These are phyloP conservation scores for Thalassarche chlororhynchos DNA, from an alignment of 2,113 vertebrate genomes.

Conservation along the genomic window DNA sequence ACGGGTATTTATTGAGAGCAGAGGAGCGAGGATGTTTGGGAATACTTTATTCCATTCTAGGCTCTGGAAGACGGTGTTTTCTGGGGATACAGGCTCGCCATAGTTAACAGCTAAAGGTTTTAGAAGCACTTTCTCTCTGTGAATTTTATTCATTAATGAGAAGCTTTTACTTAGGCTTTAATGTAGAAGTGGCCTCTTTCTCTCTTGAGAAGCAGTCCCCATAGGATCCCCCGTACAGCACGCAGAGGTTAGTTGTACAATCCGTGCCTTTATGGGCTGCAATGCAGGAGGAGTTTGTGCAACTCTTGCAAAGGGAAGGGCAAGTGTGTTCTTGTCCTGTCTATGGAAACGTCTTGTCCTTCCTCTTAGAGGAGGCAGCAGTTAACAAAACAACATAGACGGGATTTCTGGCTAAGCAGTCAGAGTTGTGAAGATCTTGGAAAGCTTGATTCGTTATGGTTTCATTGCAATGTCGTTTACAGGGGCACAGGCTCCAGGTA, in stretches of 20 bases:
- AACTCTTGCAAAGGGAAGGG: neutral
- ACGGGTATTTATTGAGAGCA: neutral
- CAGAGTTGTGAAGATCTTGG: neutral
- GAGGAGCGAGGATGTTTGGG: neutral
- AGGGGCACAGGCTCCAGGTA: neutral
- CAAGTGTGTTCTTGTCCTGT: neutral
- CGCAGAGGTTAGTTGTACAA: neutral
- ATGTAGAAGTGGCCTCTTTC: neutral
- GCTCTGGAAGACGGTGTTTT: neutral
- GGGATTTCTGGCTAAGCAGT: neutral
- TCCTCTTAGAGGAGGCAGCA: neutral
- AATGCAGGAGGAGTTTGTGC: neutral
- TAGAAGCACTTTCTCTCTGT: neutral
- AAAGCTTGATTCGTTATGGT: neutral
- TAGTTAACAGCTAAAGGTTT: neutral
- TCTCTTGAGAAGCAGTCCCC: neutral
- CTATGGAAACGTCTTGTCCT: neutral
- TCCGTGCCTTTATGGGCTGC: neutral
- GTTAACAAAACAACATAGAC: neutral
- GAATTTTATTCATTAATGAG: neutral
- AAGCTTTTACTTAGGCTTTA: neutral
- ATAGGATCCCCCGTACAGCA: neutral
- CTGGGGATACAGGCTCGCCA: neutral
- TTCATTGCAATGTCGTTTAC: neutral
- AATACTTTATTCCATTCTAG: neutral